A percentile compares a stretch with the other conserved stretches of the same genome.
Evolutionary conservation across 2,113 vertebrate species (phyloP).

Genomic region (Nicator chloris): DNA sequence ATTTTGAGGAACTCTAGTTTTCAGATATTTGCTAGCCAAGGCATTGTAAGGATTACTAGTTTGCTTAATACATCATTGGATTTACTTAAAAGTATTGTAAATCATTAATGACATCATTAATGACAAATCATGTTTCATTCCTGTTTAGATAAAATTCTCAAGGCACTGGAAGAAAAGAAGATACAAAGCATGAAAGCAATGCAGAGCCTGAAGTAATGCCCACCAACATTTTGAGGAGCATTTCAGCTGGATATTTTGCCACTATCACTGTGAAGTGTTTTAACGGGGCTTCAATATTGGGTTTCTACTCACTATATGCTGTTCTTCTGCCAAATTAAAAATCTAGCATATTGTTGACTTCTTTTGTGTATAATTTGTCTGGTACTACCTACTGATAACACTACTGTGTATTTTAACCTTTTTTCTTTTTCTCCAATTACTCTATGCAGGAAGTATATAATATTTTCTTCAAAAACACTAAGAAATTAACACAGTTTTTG

Average conservation of each 20-base stretch:
- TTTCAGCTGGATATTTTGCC: neutral
- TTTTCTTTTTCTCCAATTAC: neutral
- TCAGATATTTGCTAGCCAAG: neutral
- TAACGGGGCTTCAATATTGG: neutral
- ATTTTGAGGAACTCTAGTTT: neutral
- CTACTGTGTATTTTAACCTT: neutral
- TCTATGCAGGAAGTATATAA: neutral
- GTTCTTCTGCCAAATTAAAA: conserved; percentile 29
- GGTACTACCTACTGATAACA: neutral
- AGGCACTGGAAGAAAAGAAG: conserved; percentile 72
- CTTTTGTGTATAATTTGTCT: neutral
- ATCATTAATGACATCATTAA: neutral
- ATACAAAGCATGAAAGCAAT: conserved; percentile 61
- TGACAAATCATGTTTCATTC: neutral
- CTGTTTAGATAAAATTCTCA: conserved; percentile 72
- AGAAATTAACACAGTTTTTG: neutral
- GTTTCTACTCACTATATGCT: conserved; percentile 30
- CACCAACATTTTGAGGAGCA: neutral
- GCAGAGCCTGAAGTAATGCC: conserved; percentile 53
- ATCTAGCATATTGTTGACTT: conserved; percentile 6
- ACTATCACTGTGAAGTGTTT: neutral
- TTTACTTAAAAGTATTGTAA: neutral
- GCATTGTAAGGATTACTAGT: neutral
- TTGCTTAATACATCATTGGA: neutral
- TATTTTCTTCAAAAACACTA: neutral